These are phyloP conservation scores for Rhabditoides inermis DNA, from an alignment of 2,888 invertebrate genomes.

Conservation along the genomic window DNA sequence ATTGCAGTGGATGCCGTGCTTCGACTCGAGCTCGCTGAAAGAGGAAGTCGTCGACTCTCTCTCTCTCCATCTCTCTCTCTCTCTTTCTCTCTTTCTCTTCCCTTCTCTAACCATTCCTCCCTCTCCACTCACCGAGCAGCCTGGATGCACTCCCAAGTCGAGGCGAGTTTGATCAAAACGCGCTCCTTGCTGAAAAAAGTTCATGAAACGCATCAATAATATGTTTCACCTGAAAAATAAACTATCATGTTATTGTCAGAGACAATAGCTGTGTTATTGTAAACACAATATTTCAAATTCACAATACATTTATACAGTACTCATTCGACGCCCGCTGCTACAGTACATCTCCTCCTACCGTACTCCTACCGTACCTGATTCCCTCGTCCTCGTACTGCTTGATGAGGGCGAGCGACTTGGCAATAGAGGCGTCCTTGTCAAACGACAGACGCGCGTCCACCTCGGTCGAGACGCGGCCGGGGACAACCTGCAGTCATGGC, in stretches of 20 bases:
- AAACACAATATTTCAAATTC: too few species aligned
- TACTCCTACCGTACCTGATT: too few species aligned
- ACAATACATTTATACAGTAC: too few species aligned
- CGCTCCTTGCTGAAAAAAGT: conserved; percentile 82
- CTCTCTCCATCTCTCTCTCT: background rate
- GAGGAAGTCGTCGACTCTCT: conserved; percentile 53
- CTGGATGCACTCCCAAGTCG: conserved; percentile 99
- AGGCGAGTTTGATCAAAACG: conserved; percentile 89
- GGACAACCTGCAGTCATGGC: conserved; percentile 93
- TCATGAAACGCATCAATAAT: too few species aligned
- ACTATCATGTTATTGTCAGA: too few species aligned
- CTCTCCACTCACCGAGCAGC: conserved; percentile 71
- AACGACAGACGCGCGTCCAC: conserved; percentile 93
- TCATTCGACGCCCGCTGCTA: too few species aligned
- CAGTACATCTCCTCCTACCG: too few species aligned
- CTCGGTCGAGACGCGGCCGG: conserved; percentile 91
- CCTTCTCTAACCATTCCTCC: background rate
- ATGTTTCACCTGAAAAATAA: too few species aligned
- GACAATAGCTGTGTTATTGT: too few species aligned
- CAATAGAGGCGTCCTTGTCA: conserved; percentile 79
- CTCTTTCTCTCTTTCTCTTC: background rate
- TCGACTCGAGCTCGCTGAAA: conserved; percentile 62
- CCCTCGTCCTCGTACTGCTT: conserved; percentile 80
- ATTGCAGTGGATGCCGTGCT: conserved; percentile 92
- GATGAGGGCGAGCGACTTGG: conserved; percentile 80